These are phyloP conservation scores for Limosa lapponica DNA, from an alignment of 2,797 vertebrate species.

Conservation along the genomic window DNA sequence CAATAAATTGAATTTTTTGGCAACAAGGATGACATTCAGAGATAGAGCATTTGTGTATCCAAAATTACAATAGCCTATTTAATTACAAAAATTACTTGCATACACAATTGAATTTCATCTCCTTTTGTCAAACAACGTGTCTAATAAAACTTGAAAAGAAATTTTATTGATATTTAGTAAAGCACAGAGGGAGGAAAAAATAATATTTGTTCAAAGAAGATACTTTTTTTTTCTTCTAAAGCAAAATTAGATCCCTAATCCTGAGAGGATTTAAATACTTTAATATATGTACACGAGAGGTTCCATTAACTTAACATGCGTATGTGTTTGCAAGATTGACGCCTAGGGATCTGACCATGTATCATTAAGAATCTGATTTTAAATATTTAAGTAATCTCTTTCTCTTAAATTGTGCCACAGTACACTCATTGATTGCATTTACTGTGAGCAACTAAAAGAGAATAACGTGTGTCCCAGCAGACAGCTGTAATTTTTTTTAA, in stretches of 20 bases:
- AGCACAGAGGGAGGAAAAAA: background rate
- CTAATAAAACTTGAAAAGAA: background rate
- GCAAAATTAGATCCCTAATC: background rate
- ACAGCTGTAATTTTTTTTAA: background rate
- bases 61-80: background rate
- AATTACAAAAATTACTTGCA: background rate
- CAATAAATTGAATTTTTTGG: background rate
- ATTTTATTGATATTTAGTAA: background rate
- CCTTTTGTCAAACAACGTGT: background rate
- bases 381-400: background rate
- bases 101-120: background rate
- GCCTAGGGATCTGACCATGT: background rate
- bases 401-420: background rate
- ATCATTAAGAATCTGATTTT: constrained; percentile 20
- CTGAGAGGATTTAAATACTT: background rate
- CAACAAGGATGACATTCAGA: background rate
- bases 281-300: background rate
- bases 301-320: background rate
- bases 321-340: background rate
- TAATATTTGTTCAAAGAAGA: background rate
- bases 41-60: background rate
- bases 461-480: background rate
- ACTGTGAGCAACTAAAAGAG: background rate
- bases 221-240: background rate
- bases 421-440: background rate